Evolutionary conservation across 1,140 invertebrate genomes (phyloP), one percentile per base, ranked within the genome.

Genomic region (Aphaenogaster rudis): DNA sequence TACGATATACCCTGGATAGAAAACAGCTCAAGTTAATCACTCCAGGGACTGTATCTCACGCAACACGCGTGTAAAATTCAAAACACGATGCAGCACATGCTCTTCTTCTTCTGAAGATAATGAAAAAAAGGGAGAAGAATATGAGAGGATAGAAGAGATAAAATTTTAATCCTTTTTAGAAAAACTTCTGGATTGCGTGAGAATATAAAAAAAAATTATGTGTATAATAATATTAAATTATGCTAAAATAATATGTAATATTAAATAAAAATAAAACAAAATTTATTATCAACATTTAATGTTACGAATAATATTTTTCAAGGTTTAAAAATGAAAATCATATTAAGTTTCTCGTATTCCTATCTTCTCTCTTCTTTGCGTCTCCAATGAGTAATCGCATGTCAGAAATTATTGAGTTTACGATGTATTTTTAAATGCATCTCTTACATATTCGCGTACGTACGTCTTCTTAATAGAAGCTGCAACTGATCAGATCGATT

Each of bases 31-130:
- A 69, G 13, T 80, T 69, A 54, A 80, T 69, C 48, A 67, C 77
- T 67, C 48, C 15, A 54, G 48, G 11, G 48, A 69, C n/a, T 13
- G 11, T 50, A 79, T 36, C 28, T 63, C n/a, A 54, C n/a, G 59
- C n/a, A 80, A 80, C 45, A 69, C 13, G 57, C 76, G 17, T 69
- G n/a, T 28, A 36, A 69, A 80, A 52, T 80, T 67, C 61, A 66
- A 45, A 50, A 79, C 57, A 45, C 42, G 4, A 42, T 36, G 61
- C 17, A 79, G 48, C 33, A 67, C 6, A 67, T 78, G 11, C 50
- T 69, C 48, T 52, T 69, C n/a, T 66, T 45, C 13, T 74, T 52
- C 17, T 36, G 3, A 69, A 69, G n/a, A 80, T 54, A 39, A 54
- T 42, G 39, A 67, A 54, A 67, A 79, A 69, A 80, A 80, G 1